A percentile compares a stretch with the other conserved stretches of the same genome.
Evolutionary conservation across 2,113 vertebrate genomes (phyloP).

Genomic region (Grallaria varia): DNA sequence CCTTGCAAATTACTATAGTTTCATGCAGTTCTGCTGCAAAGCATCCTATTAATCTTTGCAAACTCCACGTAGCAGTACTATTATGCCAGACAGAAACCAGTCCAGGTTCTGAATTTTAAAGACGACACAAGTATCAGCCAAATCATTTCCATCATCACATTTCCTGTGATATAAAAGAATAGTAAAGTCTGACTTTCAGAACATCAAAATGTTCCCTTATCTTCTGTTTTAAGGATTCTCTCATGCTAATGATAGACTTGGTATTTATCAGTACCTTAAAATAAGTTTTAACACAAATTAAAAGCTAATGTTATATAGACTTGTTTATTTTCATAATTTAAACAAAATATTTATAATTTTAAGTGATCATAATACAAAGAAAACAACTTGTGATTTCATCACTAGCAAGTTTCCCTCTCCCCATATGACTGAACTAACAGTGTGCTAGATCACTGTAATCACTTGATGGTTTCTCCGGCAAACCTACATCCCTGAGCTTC

Average conservation of each 20-base stretch:
- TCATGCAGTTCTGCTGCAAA: not conserved
- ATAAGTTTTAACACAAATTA: not conserved
- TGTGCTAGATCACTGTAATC: not conserved
- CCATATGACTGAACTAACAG: not conserved
- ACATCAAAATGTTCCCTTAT: not conserved
- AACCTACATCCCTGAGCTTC: not conserved
- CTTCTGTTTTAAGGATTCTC: not conserved
- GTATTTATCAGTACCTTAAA: not conserved
- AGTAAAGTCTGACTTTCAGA: not conserved
- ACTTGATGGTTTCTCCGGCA: not conserved
- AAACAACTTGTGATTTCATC: not conserved
- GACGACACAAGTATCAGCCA: not conserved
- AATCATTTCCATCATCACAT: not conserved
- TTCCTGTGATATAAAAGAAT: not conserved
- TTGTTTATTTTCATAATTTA: not conserved
- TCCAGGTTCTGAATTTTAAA: not conserved
- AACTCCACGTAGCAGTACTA: not conserved
- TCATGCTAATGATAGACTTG: not conserved
- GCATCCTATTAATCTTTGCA: not conserved
- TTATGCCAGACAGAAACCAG: not conserved
- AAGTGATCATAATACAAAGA: not conserved
- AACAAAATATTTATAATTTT: not conserved
- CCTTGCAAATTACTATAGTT: not conserved
- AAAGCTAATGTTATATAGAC: not conserved
- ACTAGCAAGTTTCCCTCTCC: not conserved